Conservation (phyloP, 1,140 invertebrate genomes). For the Sitodiplosis mosellana region DNA sequence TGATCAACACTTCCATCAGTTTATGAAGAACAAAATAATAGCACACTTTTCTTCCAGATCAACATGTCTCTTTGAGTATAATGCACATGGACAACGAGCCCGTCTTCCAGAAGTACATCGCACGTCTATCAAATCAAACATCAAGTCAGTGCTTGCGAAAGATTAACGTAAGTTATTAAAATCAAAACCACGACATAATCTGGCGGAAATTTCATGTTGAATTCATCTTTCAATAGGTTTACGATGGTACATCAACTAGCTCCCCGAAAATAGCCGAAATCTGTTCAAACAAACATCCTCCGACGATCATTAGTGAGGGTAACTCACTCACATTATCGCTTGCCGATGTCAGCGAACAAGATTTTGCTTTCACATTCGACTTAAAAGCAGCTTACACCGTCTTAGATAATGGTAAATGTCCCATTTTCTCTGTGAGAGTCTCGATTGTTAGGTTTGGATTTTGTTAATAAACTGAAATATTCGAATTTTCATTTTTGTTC, state of each 20-base stretch:
- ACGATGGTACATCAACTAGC: background rate
- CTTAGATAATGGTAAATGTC: constrained; percentile 20
- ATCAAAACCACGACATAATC: no score
- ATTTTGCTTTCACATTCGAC: constrained; percentile 28
- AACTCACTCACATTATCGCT: constrained; percentile 32
- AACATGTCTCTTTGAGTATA: constrained; percentile 9
- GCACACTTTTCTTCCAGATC: no score
- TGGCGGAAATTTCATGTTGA: background rate
- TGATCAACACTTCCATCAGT: no score
- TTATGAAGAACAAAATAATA: no score
- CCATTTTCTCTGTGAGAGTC: background rate
- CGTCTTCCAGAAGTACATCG: no score
- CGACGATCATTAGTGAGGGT: background rate
- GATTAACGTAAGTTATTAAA: background rate
- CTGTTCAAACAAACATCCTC: background rate
- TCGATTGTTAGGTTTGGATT: no score
- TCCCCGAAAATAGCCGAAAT: background rate
- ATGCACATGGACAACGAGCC: background rate
- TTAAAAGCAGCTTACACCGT: constrained; percentile 30
- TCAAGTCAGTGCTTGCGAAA: constrained; percentile 29
- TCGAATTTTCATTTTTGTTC: background rate
- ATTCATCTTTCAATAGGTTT: background rate
- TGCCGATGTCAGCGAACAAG: constrained; percentile 9
- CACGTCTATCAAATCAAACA: no score
- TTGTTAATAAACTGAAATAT: no score